Percentiles rank a stretch among this genome's conserved stretches.
Conservation (phyloP, 1,140 invertebrate species). For the Formica exsecta region DNA sequence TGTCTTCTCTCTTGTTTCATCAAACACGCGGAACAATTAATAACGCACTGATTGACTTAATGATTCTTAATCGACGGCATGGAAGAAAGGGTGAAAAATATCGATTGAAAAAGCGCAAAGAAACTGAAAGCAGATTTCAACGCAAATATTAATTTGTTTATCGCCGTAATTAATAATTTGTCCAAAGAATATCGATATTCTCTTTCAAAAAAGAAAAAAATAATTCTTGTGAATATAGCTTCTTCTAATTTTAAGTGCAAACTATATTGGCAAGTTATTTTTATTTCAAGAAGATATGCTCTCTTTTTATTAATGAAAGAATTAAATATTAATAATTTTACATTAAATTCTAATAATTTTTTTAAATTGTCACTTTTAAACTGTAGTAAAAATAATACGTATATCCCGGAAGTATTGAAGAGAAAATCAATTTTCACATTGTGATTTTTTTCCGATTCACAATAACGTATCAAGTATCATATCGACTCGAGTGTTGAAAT, state of each 20-base stretch:
- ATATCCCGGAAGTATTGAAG: neutral
- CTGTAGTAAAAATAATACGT: neutral
- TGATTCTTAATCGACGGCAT: slow-evolving; percentile 10
- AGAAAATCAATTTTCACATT: neutral
- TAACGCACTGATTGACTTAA: slow-evolving; percentile 34
- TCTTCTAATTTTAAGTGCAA: neutral
- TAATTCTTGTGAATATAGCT: neutral
- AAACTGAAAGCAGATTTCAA: neutral
- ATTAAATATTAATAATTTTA: neutral
- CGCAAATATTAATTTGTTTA: neutral
- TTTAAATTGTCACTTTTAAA: neutral
- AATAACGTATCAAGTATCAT: neutral
- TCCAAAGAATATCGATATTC: neutral
- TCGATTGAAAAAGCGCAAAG: neutral
- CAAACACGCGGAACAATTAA: slow-evolving; percentile 48
- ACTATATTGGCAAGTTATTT: neutral
- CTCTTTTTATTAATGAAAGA: neutral
- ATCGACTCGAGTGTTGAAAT: neutral
- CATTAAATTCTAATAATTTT: slow-evolving; percentile 10
- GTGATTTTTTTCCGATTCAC: neutral
- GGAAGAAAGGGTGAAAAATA: slow-evolving; percentile 17
- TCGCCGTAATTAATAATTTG: neutral
- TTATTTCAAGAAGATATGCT: neutral
- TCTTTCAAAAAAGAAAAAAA: neutral
- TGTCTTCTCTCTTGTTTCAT: neutral